Evolutionary conservation across 2,113 vertebrate genomes (phyloP), one percentile per base, ranked within the genome.

Genomic region (Callaeas wilsoni): DNA sequence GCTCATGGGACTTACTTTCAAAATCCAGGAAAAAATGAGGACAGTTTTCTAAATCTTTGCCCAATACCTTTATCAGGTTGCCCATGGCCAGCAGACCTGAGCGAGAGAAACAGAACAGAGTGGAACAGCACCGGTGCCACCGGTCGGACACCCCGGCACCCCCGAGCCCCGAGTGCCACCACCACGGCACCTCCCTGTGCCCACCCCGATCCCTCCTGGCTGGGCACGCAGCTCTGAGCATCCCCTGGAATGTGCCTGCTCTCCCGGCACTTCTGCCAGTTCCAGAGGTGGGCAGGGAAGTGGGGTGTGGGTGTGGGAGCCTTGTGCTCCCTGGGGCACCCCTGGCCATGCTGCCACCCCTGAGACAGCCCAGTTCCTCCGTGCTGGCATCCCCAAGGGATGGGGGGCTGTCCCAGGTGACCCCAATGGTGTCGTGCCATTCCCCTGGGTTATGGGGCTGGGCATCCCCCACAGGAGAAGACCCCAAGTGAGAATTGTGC

Each of bases 21-120:
- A 99, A 99, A 98, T 99, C 99, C 99, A 99, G 98, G 98, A 99
- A 99, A 99, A 99, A 99, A 98, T 99, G 99, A 97, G 99, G 99
- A 99, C 98, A 99, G 98, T 99, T 99, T 97, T 99, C 99, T 98
- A 99, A 99, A 98, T 99, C 99, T 99, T 99, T 99, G 98, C 98
- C 99, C 98, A 99, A 98, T 98, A 99, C 99, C 98, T 99, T 99
- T 98, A 99, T 99, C 98, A 99, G 99, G 98, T 99, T 99, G 98
- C 99, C 99, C 99, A 99, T 99, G 98, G 98, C 98, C 98, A 97
- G 98, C 97, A 98, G 98, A 99, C 98, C 99, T 98, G 97, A 98
- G 97, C 62, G 96, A 97, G 97, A 98, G 96, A 99, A 97, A 98
- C 92, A 98, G 52, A 96, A 97, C 97, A 98, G 94, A 98, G 87